phyloP scores from a whole-genome alignment of 1,140 invertebrate species.

The Lepidurus arcticus region DNA sequence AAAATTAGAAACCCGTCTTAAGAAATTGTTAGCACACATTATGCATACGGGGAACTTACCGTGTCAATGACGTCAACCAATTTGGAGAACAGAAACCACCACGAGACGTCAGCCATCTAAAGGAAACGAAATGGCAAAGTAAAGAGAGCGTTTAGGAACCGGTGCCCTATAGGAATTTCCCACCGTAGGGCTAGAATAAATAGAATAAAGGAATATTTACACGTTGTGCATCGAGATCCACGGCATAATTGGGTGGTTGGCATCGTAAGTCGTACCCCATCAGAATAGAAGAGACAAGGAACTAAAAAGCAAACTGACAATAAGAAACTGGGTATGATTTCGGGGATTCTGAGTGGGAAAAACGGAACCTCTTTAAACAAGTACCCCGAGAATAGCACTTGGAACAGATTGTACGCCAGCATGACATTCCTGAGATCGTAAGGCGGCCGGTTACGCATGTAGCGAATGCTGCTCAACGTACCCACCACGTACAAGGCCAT shows the following conservation, averaged over 20 bases:
- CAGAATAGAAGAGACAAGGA: conserved; percentile 37
- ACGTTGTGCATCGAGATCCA: conserved; percentile 62
- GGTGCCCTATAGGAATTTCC: no score
- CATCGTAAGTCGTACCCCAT: conserved; percentile 73
- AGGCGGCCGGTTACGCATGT: conserved; percentile 81
- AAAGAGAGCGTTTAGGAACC: conserved; percentile 24
- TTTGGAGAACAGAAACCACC: conserved; percentile 98
- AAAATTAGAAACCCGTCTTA: no score
- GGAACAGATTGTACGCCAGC: conserved; percentile 75
- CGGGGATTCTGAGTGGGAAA: background rate
- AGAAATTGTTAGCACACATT: no score
- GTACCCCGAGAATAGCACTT: conserved; percentile 60
- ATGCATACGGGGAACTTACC: conserved; percentile 39
- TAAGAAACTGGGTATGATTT: conserved; percentile 29
- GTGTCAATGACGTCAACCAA: conserved; percentile 87
- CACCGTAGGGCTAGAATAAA: background rate
- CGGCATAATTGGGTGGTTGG: conserved; percentile 71
- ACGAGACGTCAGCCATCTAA: conserved; percentile 84
- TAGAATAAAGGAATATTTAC: conserved; percentile 48
- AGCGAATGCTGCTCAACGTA: conserved; percentile 43
- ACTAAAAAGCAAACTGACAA: conserved; percentile 37
- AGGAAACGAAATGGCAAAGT: conserved; percentile 41
- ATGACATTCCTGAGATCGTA: conserved; percentile 70
- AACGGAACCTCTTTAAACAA: conserved; percentile 44
- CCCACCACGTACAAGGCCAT: conserved; percentile 25